Evolutionary conservation across 92 coral and sea anemone genomes (phyloP).

Genomic region (Pocillopora meandrina): DNA sequence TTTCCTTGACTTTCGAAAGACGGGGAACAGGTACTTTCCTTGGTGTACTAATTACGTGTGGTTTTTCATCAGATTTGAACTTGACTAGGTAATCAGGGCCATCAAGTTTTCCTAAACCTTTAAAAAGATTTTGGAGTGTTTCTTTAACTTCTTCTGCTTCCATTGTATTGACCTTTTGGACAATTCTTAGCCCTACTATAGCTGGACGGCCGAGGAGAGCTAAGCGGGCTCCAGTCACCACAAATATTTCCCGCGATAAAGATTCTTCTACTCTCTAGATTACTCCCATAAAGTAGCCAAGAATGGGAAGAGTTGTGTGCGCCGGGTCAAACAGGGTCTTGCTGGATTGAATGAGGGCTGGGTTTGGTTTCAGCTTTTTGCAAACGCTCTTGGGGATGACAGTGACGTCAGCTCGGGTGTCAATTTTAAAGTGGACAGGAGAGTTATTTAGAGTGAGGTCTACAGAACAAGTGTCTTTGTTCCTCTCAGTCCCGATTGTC

Average conservation of each 20-base stretch:
- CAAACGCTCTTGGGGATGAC: slow-evolving; percentile 34
- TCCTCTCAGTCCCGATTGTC: slow-evolving; percentile 25
- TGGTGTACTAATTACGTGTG: slow-evolving; percentile 10
- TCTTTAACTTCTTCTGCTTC: slow-evolving; percentile 10
- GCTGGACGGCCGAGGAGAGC: slow-evolving; percentile 28
- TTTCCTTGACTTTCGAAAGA: slow-evolving; percentile 27
- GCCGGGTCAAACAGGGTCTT: slow-evolving; percentile 38
- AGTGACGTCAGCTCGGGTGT: slow-evolving; percentile 39
- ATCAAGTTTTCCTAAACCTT: slow-evolving; percentile 19
- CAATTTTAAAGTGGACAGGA: slow-evolving; percentile 17
- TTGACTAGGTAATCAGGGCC: slow-evolving; percentile 14
- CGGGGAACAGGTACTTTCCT: slow-evolving; percentile 38
- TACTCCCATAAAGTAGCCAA: slow-evolving; percentile 12
- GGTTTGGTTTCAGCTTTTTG: slow-evolving; percentile 28
- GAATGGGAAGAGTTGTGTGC: slow-evolving; percentile 19
- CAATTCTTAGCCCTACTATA: slow-evolving; percentile 7
- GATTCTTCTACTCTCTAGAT: slow-evolving; percentile 9
- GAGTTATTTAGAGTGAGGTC: slow-evolving; percentile 28
- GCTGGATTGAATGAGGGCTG: slow-evolving; percentile 26
- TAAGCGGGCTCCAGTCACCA: background rate
- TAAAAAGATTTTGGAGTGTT: slow-evolving; percentile 13
- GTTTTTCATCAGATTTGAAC: slow-evolving; percentile 29
- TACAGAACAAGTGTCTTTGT: slow-evolving; percentile 24
- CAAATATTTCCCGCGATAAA: slow-evolving; percentile 4
- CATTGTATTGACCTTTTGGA: slow-evolving; percentile 1